Evolutionary conservation across 2,113 vertebrate species (phyloP).

Genomic region (Gymnobelideus leadbeateri): DNA sequence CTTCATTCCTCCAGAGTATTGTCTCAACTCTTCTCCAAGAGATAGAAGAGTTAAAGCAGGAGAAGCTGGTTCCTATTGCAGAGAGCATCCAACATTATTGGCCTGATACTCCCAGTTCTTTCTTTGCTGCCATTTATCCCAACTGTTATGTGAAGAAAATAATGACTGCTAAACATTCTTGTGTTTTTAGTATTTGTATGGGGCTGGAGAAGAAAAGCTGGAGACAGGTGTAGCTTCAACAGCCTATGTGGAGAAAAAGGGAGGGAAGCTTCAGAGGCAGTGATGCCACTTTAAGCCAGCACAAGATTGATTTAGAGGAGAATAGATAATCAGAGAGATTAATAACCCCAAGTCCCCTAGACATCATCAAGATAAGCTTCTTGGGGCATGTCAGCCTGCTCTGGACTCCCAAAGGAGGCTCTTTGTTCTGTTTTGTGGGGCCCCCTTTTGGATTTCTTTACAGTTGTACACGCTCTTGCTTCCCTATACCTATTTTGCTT

Average conservation of each 20-base stretch:
- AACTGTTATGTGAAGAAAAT: not conserved
- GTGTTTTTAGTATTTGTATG: not conserved
- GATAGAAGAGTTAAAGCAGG: not conserved
- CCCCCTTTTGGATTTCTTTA: not conserved
- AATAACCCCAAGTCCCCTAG: not conserved
- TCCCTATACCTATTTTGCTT: not conserved
- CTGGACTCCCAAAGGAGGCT: not conserved
- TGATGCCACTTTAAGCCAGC: not conserved
- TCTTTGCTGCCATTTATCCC: not conserved
- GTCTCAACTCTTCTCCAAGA: too few relatives aligned
- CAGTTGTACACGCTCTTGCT: not conserved
- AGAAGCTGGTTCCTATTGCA: not conserved
- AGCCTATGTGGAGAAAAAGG: not conserved
- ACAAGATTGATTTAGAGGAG: not conserved
- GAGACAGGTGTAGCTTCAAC: not conserved
- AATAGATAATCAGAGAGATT: not conserved
- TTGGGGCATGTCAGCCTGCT: not conserved
- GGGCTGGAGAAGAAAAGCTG: not conserved
- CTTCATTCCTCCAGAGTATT: not conserved
- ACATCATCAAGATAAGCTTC: not conserved
- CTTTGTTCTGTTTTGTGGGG: not conserved
- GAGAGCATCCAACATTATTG: not conserved
- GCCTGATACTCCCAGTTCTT: not conserved
- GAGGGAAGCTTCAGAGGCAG: not conserved
- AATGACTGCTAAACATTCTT: not conserved